These are phyloP conservation scores for Stomorhina lunata DNA, from an alignment of 2,888 invertebrate species.

Conservation along the genomic window DNA sequence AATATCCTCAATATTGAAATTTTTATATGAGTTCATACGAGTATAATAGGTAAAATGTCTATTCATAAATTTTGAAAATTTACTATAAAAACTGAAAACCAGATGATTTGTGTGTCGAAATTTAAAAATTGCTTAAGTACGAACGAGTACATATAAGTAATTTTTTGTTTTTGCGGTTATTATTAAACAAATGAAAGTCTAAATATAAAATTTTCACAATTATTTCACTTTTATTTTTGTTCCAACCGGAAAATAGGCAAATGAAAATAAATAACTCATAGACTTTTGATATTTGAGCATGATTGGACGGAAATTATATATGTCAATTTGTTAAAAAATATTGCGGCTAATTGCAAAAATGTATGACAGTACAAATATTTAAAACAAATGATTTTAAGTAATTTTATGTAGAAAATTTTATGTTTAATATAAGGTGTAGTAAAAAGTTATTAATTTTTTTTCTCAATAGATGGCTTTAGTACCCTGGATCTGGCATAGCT, in stretches of 20 bases:
- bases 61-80: slow-evolving; percentile 8
- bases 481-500: too few relatives aligned
- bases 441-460: too few relatives aligned
- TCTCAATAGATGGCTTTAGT: too few relatives aligned
- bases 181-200: slow-evolving; percentile 9
- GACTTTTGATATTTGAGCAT: slow-evolving; percentile 50
- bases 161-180: neutral
- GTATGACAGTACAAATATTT: too few relatives aligned
- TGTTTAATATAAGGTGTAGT: too few relatives aligned
- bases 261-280: neutral
- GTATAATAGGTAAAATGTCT: neutral
- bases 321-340: slow-evolving; percentile 37
- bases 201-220: slow-evolving; percentile 37
- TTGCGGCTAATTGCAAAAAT: slow-evolving; percentile 3
- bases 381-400: neutral
- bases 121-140: slow-evolving; percentile 27
- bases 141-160: slow-evolving; percentile 10
- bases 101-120: slow-evolving; percentile 38
- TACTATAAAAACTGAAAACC: neutral
- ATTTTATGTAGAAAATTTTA: neutral
- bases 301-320: slow-evolving; percentile 51
- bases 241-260: neutral
- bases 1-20: neutral
- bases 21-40: too few relatives aligned
- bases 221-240: slow-evolving; percentile 29